phyloP scores from a whole-genome alignment of 2,797 vertebrate genomes.

The Adelosebastes latens region DNA sequence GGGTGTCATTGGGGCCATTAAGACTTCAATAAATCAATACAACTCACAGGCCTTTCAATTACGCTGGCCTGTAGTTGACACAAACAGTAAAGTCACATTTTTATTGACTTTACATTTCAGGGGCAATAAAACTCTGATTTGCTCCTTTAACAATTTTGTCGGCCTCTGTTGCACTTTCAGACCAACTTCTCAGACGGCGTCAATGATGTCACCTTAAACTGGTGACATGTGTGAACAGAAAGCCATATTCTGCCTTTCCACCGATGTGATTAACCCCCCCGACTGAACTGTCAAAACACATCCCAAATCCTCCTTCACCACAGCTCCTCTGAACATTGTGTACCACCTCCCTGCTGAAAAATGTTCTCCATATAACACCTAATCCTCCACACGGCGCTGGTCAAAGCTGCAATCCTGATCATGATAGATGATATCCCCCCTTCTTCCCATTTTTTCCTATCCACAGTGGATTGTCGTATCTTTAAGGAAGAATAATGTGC shows the following conservation, averaged over 20 bases:
- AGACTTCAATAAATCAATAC: constrained; percentile 29
- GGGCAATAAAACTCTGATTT: constrained; percentile 33
- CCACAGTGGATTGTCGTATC: constrained; percentile 37
- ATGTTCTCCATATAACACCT: constrained; percentile 15
- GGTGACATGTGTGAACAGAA: not conserved
- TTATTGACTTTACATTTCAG: constrained; percentile 51
- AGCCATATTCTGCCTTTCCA: not conserved
- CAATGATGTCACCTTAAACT: not conserved
- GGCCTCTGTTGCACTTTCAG: constrained; percentile 17
- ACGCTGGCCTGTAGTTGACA: constrained; percentile 30
- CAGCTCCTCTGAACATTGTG: not conserved
- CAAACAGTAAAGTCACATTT: constrained; percentile 42
- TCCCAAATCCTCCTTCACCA: not conserved
- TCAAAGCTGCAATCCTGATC: constrained; percentile 59
- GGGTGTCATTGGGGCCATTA: not conserved
- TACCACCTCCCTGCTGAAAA: constrained; percentile 16
- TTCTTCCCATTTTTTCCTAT: constrained; percentile 27
- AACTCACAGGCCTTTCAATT: constrained; percentile 36
- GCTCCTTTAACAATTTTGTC: constrained; percentile 20
- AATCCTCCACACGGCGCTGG: constrained; percentile 43
- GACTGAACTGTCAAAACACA: constrained; percentile 19
- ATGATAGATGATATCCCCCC: constrained; percentile 57
- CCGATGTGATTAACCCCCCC: not conserved
- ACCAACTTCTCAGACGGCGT: not conserved
- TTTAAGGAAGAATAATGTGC: constrained; percentile 73